Evolutionary conservation across 2,113 vertebrate genomes (phyloP), one percentile per base, ranked within the genome.

Genomic region (Pollimyrus isidori): DNA sequence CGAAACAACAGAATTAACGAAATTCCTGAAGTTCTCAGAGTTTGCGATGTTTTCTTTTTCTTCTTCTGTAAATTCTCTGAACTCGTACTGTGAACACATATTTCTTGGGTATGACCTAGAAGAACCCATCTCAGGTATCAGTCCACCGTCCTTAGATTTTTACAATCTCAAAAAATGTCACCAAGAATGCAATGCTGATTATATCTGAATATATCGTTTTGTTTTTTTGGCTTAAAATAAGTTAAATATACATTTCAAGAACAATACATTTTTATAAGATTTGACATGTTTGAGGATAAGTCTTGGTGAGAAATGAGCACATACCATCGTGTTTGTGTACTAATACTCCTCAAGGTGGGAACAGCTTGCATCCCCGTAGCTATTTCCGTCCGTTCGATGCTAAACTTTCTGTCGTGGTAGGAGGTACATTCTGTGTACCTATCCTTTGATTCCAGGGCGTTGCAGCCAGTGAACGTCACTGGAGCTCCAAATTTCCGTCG

Each of bases 321-420:
- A 92, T 95, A 98, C 98, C 97, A 96, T 91, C 90, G 93, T 87
- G 97, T 99, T 94, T 99, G 98, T 89, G 96, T 94, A 87, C 94
- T 95, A 84, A 65, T 92, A 90, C 94, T 95, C 90, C 87, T 94
- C 90, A 96, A 46, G 56, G 86, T 85, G 15, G 95, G 93, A 52
- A 96, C 92, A 0, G 94, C 94, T 93, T 98, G 97, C 6, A 92
- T 1, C 1, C 93, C 95, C 0, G 94, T 80, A 91, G 97, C 93
- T 91, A 93, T 96, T 93, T 97, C 96, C 91, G 97, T 93, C 84
- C 90, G 93, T 82, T 92, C 95, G 92, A 99, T 93, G 90, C 92
- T 96, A 92, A 97, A 98, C 84, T 93, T 95, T 90, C 94, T 94
- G 91, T 98, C 97, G 88, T 95, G 85, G n/a, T 97, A 98, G 83